Evolutionary conservation across 2,797 vertebrate genomes (phyloP).

Genomic region (Nothura maculosa): DNA sequence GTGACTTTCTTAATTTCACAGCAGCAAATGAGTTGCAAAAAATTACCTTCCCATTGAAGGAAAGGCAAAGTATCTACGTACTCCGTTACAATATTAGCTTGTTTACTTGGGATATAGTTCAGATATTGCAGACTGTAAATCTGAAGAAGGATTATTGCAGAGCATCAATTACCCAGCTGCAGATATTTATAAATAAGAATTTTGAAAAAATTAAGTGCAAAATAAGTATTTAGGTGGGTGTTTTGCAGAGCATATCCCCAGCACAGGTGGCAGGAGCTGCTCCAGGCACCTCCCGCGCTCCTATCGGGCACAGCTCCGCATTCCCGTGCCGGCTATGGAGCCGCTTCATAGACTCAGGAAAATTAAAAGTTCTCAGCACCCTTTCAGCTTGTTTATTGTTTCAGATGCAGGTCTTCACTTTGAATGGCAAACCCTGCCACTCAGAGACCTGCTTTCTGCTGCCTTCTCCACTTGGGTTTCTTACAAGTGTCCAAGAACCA

Average conservation of each 20-base stretch:
- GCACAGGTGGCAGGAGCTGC: fast-evolving
- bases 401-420: not conserved
- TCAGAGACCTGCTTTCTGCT: constrained; percentile 30
- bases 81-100: not conserved
- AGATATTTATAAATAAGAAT: constrained; percentile 26
- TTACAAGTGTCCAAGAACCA: constrained; percentile 67
- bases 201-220: not conserved
- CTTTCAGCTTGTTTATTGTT: constrained; percentile 53
- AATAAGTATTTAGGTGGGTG: not conserved
- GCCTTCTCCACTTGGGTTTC: constrained; percentile 65
- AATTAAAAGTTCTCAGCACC: constrained; percentile 25
- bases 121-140: constrained; percentile 8
- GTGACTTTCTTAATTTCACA: constrained; percentile 40
- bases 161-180: constrained; percentile 14
- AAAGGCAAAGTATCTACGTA: not conserved
- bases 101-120: not conserved
- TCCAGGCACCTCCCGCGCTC: not conserved
- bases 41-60: not conserved
- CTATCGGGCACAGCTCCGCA: fast-evolving
- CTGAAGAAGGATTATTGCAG: not conserved
- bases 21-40: not conserved
- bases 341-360: not conserved
- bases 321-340: not conserved
- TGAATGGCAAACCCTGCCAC: not conserved
- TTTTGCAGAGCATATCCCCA: not conserved